Evolutionary conservation across 2,797 vertebrate genomes (phyloP).

Genomic region (Pseudochirops cupreus): DNA sequence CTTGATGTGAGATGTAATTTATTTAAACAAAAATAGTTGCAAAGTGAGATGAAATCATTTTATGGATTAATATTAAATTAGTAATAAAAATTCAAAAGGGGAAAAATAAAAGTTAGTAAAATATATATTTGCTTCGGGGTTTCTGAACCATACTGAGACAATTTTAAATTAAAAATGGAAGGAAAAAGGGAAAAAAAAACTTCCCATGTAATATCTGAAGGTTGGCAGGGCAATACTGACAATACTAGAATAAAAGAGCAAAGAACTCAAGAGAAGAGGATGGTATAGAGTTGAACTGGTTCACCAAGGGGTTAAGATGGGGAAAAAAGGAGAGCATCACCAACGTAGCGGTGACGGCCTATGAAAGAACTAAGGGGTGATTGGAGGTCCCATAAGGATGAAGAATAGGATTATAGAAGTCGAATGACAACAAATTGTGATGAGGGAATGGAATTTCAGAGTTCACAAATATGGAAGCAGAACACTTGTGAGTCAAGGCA

Average conservation of each 20-base stretch:
- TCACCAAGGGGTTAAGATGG: neutral
- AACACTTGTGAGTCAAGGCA: neutral
- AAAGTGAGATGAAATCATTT: neutral
- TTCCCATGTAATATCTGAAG: neutral
- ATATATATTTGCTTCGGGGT: neutral
- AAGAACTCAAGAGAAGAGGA: neutral
- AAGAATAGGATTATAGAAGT: neutral
- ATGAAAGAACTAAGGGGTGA: neutral
- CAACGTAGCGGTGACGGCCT: neutral
- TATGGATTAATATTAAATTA: neutral
- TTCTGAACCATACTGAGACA: neutral
- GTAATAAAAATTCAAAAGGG: neutral
- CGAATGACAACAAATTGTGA: neutral
- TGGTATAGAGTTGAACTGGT: neutral
- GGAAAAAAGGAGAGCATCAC: neutral
- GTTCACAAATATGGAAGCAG: neutral
- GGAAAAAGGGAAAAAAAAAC: neutral
- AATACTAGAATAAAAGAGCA: neutral
- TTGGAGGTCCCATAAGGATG: neutral
- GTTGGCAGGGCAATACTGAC: neutral
- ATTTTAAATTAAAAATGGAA: neutral
- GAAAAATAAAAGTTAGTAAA: neutral
- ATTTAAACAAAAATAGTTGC: neutral
- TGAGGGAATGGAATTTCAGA: neutral
- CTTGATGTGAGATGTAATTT: neutral